A percentile compares a stretch with the other conserved stretches of the same genome.
These are phyloP conservation scores for Coregonus sp. DNA, from an alignment of 2,797 vertebrate species.

Conservation along the genomic window DNA sequence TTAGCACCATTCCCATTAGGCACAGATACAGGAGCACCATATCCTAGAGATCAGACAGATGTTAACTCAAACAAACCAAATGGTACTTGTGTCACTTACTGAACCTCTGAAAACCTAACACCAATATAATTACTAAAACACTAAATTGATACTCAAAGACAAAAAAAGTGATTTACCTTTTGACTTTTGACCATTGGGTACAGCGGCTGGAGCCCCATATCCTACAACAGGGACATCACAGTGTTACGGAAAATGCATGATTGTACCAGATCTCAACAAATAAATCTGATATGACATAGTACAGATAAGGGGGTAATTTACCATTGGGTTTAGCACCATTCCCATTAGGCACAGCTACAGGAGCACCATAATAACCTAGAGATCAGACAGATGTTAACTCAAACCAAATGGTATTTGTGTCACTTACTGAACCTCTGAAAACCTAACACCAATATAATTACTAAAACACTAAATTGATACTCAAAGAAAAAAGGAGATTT, in stretches of 20 bases:
- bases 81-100: neutral
- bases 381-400: neutral
- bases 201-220: slow-evolving; percentile 3
- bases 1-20: slow-evolving; percentile 14
- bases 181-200: neutral
- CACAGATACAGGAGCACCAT: neutral
- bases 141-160: neutral
- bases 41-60: neutral
- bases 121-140: neutral
- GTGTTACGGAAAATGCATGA: neutral
- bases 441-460: neutral
- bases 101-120: neutral
- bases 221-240: neutral
- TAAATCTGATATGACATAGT: neutral
- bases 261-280: neutral
- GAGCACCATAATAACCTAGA: slow-evolving; percentile 8
- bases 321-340: slow-evolving; percentile 36
- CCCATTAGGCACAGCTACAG: slow-evolving; percentile 5
- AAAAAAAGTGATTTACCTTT: neutral
- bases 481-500: neutral
- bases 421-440: neutral
- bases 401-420: neutral
- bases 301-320: slow-evolving; percentile 13
- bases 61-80: neutral
- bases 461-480: neutral